These are phyloP conservation scores for Halcyon badia DNA, from an alignment of 2,797 vertebrate genomes.

Conservation along the genomic window DNA sequence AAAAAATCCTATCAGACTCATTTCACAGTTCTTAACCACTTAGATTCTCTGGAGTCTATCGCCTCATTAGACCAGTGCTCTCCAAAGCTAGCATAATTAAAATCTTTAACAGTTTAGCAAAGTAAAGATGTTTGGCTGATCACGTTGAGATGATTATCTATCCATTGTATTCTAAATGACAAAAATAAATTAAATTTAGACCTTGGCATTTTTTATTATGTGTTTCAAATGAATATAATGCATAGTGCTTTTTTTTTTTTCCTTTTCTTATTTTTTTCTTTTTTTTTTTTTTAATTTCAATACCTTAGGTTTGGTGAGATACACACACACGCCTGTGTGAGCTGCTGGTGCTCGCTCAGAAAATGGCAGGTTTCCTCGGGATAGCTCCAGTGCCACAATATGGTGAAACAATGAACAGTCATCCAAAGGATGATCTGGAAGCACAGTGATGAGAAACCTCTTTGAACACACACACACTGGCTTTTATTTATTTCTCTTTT, in stretches of 20 bases:
- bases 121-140: conserved; percentile 99
- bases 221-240: conserved; percentile 87
- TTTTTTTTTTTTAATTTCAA: conserved; percentile 42
- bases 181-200: conserved; percentile 99
- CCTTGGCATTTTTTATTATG: conserved; percentile 88
- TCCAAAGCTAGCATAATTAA: conserved; percentile 99
- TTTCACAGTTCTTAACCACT: conserved; percentile 99
- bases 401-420: conserved; percentile 48
- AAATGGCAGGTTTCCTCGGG: conserved; percentile 76
- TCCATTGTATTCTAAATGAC: conserved; percentile 97
- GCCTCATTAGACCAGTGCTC: conserved; percentile 99
- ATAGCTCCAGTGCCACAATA: background rate
- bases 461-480: background rate
- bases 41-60: conserved; percentile 95
- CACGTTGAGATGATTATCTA: conserved; percentile 99
- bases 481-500: background rate
- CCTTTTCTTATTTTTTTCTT: background rate
- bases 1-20: conserved; percentile 99
- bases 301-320: conserved; percentile 75
- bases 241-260: conserved; percentile 66
- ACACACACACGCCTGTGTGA: conserved; percentile 57
- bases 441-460: background rate
- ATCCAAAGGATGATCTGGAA: background rate
- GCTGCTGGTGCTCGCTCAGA: conserved; percentile 47
- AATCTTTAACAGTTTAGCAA: conserved; percentile 99